These are phyloP conservation scores for Montipora cactus DNA, from an alignment of 64 coral and sea anemone genomes.

Conservation along the genomic window DNA sequence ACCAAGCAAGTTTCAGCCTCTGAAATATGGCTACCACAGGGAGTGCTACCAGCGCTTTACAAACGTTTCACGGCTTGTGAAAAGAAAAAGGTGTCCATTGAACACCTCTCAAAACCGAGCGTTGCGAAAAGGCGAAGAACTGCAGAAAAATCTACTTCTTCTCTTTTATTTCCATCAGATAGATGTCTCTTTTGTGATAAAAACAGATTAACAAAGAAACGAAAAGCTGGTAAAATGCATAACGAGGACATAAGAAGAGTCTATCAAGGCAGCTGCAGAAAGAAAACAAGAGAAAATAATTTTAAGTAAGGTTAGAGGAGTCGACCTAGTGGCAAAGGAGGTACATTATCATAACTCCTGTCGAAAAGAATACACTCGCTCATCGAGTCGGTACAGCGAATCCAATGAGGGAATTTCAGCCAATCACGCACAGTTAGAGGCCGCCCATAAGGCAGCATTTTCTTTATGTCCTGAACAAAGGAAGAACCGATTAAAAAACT, in stretches of 20 bases:
- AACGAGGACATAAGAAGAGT: background rate
- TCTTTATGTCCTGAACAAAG: no score
- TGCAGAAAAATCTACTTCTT: background rate
- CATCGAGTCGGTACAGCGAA: background rate
- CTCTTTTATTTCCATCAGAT: conserved; percentile 1
- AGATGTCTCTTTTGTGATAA: conserved; percentile 30
- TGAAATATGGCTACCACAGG: background rate
- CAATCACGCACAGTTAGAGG: no score
- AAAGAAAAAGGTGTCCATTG: background rate
- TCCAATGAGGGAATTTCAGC: no score
- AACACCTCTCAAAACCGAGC: background rate
- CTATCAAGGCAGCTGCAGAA: background rate
- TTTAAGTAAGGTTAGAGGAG: conserved; percentile 8
- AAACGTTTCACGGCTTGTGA: background rate
- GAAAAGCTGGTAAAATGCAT: conserved; percentile 24
- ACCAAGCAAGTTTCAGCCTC: background rate
- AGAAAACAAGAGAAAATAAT: background rate
- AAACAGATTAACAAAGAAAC: conserved; percentile 15
- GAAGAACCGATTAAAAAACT: no score
- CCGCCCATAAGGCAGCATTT: no score
- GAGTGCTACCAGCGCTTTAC: background rate
- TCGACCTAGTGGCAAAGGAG: conserved; percentile 16
- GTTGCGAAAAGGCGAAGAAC: conserved; percentile 22
- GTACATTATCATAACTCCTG: conserved; percentile 21
- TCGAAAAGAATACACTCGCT: conserved; percentile 32